phyloP scores from a whole-genome alignment of 2,797 vertebrate genomes.

The Leptodactylus fallax region DNA sequence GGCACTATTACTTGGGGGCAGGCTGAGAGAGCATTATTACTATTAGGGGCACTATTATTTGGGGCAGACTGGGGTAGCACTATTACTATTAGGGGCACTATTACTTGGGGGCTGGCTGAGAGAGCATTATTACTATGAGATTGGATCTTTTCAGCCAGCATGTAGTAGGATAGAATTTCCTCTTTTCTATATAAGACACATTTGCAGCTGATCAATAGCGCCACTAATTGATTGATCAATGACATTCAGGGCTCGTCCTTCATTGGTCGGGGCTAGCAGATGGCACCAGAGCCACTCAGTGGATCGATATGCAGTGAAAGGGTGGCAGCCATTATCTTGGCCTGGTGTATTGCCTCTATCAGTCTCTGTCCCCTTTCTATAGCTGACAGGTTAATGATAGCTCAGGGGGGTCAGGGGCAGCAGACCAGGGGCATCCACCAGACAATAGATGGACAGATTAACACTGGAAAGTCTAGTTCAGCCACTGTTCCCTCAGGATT shows the following conservation, averaged over 20 bases:
- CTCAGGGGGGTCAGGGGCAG: neutral
- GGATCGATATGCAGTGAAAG: constrained; percentile 44
- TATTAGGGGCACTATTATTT: too few relatives aligned
- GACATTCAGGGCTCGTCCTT: neutral
- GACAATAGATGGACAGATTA: neutral
- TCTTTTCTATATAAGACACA: neutral
- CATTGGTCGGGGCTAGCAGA: constrained; percentile 16
- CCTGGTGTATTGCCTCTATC: neutral
- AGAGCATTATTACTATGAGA: too few relatives aligned
- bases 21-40: too few relatives aligned
- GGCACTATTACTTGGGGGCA: too few relatives aligned
- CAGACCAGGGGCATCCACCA: neutral
- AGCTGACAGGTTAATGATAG: constrained; percentile 9
- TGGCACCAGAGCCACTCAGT: constrained; percentile 11
- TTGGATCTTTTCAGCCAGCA: too few relatives aligned
- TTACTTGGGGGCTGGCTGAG: too few relatives aligned
- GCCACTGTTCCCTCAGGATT: neutral
- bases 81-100: too few relatives aligned
- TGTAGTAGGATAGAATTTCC: neutral
- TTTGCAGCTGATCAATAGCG: constrained; percentile 30
- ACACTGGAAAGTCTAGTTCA: neutral
- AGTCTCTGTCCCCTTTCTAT: neutral
- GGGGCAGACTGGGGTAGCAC: too few relatives aligned
- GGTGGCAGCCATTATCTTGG: neutral
- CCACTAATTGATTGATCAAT: neutral